These are phyloP conservation scores for Exaiptasia diaphana DNA, from an alignment of 64 coral and sea anemone species.

Conservation along the genomic window DNA sequence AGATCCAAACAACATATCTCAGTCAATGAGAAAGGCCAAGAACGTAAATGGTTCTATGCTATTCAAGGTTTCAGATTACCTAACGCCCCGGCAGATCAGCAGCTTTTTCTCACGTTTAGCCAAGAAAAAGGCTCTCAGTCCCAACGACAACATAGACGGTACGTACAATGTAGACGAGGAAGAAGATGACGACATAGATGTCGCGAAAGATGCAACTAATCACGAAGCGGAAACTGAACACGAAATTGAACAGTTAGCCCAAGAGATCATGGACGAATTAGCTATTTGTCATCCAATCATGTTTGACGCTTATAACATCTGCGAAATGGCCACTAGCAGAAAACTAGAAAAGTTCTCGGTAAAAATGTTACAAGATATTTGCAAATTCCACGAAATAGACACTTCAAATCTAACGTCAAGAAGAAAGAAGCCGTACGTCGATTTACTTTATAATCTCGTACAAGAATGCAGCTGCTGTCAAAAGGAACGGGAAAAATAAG, in stretches of 20 bases:
- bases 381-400: conserved; percentile 10
- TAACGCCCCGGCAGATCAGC: background rate
- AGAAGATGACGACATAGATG: too few species aligned
- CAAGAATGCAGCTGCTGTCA: background rate
- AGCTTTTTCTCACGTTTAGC: conserved; percentile 3
- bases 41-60: background rate
- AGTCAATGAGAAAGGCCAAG: background rate
- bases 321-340: background rate
- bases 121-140: background rate
- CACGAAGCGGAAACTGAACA: too few species aligned
- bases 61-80: background rate
- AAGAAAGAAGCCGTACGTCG: conserved; percentile 3
- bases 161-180: conserved; percentile 3
- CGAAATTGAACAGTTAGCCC: background rate
- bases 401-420: background rate
- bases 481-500: too few species aligned
- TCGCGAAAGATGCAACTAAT: too few species aligned
- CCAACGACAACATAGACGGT: background rate
- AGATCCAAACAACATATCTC: background rate
- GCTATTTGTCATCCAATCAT: conserved; percentile 14
- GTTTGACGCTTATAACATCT: conserved; percentile 19
- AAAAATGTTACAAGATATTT: conserved; percentile 17
- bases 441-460: background rate
- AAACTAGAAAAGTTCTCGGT: conserved; percentile 21
- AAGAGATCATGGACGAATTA: background rate